A percentile compares a stretch with the other conserved stretches of the same genome.
phyloP scores from a whole-genome alignment of 2,113 vertebrate genomes.

The Ammodytes dubius region DNA sequence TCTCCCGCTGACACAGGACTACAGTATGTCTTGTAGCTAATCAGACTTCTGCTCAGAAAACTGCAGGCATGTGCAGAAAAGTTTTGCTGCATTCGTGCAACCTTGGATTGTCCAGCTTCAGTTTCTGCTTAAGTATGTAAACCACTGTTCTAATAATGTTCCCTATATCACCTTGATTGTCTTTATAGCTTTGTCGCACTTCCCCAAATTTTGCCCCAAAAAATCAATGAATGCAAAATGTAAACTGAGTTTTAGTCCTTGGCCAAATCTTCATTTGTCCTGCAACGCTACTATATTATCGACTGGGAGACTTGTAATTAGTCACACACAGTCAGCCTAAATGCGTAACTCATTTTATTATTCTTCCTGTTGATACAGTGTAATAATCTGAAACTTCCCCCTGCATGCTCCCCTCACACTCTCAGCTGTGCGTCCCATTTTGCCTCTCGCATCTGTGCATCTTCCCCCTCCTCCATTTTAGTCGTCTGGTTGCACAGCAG shows the following conservation, averaged over 20 bases:
- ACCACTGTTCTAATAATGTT: not conserved
- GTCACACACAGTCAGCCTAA: not conserved
- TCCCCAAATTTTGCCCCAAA: not conserved
- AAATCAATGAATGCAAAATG: not conserved
- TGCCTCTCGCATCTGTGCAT: slow-evolving; percentile 16
- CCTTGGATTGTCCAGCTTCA: not conserved
- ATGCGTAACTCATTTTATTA: not conserved
- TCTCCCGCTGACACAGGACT: not conserved
- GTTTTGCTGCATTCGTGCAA: not conserved
- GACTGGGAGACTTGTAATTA: too few relatives aligned
- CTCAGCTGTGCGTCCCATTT: slow-evolving; percentile 15
- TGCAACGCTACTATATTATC: too few relatives aligned
- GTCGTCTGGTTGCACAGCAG: slow-evolving; percentile 21
- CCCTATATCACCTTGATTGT: too few relatives aligned
- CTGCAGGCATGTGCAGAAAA: not conserved
- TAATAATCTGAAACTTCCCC: slow-evolving; percentile 31
- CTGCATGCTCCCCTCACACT: not conserved
- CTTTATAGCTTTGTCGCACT: not conserved
- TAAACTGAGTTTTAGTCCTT: too few relatives aligned
- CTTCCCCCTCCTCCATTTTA: slow-evolving; percentile 36
- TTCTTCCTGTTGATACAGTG: not conserved
- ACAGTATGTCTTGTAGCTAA: not conserved
- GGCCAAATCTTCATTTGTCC: not conserved
- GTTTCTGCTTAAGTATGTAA: not conserved
- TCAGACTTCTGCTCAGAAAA: not conserved